phyloP scores from a whole-genome alignment of 2,113 vertebrate species.

The Trogon surrucura region DNA sequence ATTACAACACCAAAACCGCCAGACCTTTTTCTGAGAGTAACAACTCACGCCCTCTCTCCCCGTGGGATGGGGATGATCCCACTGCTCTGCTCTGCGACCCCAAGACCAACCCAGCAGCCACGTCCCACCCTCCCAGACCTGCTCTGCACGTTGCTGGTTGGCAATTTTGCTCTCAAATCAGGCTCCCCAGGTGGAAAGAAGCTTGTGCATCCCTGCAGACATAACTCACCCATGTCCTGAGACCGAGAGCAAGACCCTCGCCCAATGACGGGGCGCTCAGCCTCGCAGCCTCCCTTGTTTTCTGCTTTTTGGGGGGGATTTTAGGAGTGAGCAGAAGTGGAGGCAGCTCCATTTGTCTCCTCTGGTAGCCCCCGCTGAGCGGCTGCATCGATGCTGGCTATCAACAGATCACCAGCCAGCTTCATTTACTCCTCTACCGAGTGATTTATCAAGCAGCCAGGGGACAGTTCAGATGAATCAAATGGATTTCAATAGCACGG shows the following conservation, averaged over 20 bases:
- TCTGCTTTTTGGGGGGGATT: not conserved
- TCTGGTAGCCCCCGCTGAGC: not conserved
- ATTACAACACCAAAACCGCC: not conserved
- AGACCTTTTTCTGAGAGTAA: not conserved
- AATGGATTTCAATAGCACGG: not conserved
- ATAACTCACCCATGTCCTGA: not conserved
- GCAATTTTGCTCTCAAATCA: not conserved
- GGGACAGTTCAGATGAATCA: not conserved
- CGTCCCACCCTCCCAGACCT: not conserved
- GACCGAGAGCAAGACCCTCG: accelerated
- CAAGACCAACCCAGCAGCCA: not conserved
- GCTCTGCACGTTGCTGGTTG: accelerated
- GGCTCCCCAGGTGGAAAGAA: not conserved
- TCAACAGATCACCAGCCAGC: not conserved
- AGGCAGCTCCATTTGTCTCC: not conserved
- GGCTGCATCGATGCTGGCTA: not conserved
- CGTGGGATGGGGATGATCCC: not conserved
- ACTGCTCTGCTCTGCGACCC: not conserved
- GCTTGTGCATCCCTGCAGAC: not conserved
- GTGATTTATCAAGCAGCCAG: not conserved
- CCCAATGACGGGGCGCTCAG: not conserved
- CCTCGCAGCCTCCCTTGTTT: not conserved
- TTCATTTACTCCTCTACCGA: not conserved
- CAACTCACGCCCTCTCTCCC: not conserved
- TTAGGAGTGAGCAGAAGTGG: not conserved